Evolutionary conservation across 2,888 invertebrate species (phyloP).

Genomic region (Notocelia uddmanniana): DNA sequence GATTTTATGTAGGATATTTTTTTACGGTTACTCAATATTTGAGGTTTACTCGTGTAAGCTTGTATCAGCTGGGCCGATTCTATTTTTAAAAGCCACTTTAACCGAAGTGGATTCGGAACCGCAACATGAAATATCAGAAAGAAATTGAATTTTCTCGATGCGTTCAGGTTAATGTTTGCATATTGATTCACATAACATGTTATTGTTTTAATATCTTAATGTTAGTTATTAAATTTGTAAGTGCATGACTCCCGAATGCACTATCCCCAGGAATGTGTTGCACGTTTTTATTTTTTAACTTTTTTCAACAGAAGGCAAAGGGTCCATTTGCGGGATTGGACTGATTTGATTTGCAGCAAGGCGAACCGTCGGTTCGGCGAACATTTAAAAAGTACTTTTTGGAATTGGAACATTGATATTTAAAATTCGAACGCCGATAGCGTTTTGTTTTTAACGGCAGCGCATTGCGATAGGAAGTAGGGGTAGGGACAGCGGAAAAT

Average conservation of each 20-base stretch:
- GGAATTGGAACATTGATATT: conserved; percentile 28
- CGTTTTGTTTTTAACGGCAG: conserved; percentile 37
- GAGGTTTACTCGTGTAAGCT: conserved; percentile 28
- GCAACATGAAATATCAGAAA: conserved; percentile 29
- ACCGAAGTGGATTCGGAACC: conserved; percentile 30
- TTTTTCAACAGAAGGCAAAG: conserved; percentile 72
- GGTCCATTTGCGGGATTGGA: conserved; percentile 78
- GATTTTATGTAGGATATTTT: conserved; percentile 38
- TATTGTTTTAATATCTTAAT: conserved; percentile 56
- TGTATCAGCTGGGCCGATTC: conserved; percentile 27
- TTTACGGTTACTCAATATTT: conserved; percentile 35
- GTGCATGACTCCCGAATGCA: conserved; percentile 84
- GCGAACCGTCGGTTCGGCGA: conserved; percentile 49
- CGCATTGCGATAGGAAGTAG: conserved; percentile 31
- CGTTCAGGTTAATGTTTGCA: conserved; percentile 26
- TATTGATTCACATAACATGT: conserved; percentile 56
- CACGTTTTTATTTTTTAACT: conserved; percentile 70
- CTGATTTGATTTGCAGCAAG: conserved; percentile 62
- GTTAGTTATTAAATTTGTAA: conserved; percentile 65
- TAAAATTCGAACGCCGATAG: conserved; percentile 28
- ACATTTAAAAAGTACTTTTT: conserved; percentile 31
- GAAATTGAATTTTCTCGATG: conserved; percentile 19
- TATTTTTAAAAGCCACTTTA: conserved; percentile 43
- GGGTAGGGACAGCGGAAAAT: conserved; percentile 15
- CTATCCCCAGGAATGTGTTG: conserved; percentile 81